phyloP scores from a whole-genome alignment of 1,140 invertebrate species.

The Branchinecta lynchi region DNA sequence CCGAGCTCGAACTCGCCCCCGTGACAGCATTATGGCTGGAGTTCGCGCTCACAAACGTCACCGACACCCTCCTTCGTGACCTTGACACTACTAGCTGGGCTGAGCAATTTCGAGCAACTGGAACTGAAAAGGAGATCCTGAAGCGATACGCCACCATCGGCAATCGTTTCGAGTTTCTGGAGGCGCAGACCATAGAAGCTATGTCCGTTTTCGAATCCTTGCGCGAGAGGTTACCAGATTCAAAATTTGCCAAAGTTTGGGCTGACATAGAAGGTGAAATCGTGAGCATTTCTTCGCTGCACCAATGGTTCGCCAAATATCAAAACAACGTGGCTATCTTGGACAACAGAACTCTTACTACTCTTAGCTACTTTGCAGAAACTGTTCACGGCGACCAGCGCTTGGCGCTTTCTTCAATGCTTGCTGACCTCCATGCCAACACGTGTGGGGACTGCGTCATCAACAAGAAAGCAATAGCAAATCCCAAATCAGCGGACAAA shows the following conservation, averaged over 20 bases:
- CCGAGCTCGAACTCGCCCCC: neutral
- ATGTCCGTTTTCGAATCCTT: neutral
- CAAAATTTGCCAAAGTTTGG: conserved; percentile 7
- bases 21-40: conserved; percentile 13
- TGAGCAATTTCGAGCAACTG: too few relatives aligned
- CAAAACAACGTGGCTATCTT: conserved; percentile 16
- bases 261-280: conserved; percentile 13
- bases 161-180: conserved; percentile 15
- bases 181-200: neutral
- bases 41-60: conserved; percentile 16
- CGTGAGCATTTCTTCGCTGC: neutral
- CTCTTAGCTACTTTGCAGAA: conserved; percentile 17
- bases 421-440: neutral
- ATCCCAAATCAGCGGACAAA: neutral
- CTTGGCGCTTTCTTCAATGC: neutral
- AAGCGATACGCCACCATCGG: conserved; percentile 16
- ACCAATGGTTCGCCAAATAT: conserved; percentile 20
- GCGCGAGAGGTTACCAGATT: neutral
- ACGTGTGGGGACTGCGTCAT: neutral
- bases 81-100: conserved; percentile 15
- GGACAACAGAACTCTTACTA: conserved; percentile 16
- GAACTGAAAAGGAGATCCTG: conserved; percentile 20
- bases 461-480: neutral
- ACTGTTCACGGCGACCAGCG: conserved; percentile 14
- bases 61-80: conserved; percentile 14